Base-by-base conservation (phyloP, 2,113 vertebrate genomes). In the Vulpes vulpes region DNA sequence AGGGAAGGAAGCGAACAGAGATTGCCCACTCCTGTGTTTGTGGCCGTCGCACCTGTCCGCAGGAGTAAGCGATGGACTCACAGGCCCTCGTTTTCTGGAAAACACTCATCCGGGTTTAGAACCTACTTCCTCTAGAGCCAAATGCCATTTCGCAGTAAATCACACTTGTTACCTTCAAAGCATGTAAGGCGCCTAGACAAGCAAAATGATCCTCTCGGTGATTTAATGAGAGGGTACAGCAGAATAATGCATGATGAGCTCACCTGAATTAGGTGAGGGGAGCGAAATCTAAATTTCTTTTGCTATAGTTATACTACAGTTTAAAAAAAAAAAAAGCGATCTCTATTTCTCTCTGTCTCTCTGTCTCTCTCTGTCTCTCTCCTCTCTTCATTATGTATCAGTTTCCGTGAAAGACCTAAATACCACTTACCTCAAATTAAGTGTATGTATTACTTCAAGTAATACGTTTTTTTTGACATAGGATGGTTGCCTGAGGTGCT, bases 361-460 rank as follows among this genome's bases (percentile, higher is more conserved):
- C 2, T 53, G 14, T 43, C 51, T 51, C 27, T 87, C 57, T 53
- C 76, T 55, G 0, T 59, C 60, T 32, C 22, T 89, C 78, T 97
- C 43, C 38, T 96, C 87, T 98, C 14, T 93, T 95, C 95, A 95
- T 97, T 96, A 92, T 94, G 83, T 98, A 97, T 97, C 98, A 96
- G 98, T 98, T 97, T 96, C 96, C 95, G 91, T 98, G 92, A 98
- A 98, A 98, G 97, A 99, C 99, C 97, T 96, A 97, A 99, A 95
- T 98, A 99, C 98, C 98, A 98, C 78, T 99, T 99, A 99, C 99
- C 99, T 99, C 99, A 99, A 96, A 97, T 98, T 98, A 99, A 98
- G 98, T 97, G 97, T 97, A 92, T 97, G 98, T 98, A 98, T 99
- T 99, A 98, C 98, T 97, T 98, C 98, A 97, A 97, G 97, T 98